Evolutionary conservation across 2,797 vertebrate genomes (phyloP).

Genomic region (Hydrolagus colliei): DNA sequence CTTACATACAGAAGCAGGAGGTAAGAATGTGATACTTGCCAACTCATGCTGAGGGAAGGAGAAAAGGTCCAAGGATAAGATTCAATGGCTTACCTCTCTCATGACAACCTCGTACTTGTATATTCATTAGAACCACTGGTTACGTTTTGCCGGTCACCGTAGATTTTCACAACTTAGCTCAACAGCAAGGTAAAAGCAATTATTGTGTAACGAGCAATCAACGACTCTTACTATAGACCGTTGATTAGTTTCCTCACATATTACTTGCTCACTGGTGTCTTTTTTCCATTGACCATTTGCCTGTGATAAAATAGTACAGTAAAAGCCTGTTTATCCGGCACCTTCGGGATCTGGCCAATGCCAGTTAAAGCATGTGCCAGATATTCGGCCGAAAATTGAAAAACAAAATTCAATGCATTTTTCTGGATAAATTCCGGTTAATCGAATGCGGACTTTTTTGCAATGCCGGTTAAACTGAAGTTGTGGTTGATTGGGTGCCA

Average conservation of each 20-base stretch:
- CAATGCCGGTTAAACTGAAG: no score
- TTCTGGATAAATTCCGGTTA: no score
- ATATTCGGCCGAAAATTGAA: no score
- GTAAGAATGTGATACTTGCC: background rate
- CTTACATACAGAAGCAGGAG: slow-evolving; percentile 27
- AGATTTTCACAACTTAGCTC: background rate
- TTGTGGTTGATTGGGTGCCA: no score
- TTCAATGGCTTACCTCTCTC: background rate
- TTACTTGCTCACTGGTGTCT: background rate
- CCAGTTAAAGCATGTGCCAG: no score
- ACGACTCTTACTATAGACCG: background rate
- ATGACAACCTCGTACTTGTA: background rate
- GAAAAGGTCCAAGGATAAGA: slow-evolving; percentile 8
- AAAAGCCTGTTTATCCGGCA: no score
- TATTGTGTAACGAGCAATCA: background rate
- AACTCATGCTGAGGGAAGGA: slow-evolving; percentile 23
- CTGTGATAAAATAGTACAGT: no score
- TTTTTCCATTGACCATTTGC: background rate
- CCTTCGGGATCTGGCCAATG: no score
- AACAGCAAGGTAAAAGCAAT: background rate
- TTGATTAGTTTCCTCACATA: background rate
- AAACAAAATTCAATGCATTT: no score
- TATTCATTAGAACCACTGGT: background rate
- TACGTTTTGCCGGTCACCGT: background rate
- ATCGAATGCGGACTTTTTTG: no score